These are phyloP conservation scores for Protonibea diacanthus DNA, from an alignment of 2,797 vertebrate genomes.

Conservation along the genomic window DNA sequence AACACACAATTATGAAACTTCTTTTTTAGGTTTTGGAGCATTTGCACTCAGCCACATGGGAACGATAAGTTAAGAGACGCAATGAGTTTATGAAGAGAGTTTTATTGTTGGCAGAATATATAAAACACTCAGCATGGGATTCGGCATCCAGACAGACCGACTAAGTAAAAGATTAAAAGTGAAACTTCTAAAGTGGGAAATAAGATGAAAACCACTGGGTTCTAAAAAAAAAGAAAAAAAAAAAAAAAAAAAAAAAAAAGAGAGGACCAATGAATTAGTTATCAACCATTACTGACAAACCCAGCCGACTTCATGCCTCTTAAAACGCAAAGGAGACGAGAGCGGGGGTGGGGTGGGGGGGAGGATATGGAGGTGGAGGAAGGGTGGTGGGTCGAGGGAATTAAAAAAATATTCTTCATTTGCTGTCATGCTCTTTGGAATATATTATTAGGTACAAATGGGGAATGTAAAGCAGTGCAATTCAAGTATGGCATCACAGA, in stretches of 20 bases:
- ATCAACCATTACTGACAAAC: slow-evolving; percentile 84
- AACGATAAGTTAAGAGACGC: slow-evolving; percentile 51
- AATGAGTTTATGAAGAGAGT: slow-evolving; percentile 54
- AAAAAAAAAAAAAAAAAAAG: slow-evolving; percentile 69
- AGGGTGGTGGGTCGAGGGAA: slow-evolving; percentile 43
- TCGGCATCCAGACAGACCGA: slow-evolving; percentile 62
- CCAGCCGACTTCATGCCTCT: slow-evolving; percentile 72
- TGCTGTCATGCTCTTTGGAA: slow-evolving; percentile 68
- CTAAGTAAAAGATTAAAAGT: slow-evolving; percentile 78
- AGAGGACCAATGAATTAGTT: slow-evolving; percentile 81
- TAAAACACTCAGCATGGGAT: slow-evolving; percentile 59
- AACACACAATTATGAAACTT: slow-evolving; percentile 39
- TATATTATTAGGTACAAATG: slow-evolving; percentile 72
- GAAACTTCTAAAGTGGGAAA: slow-evolving; percentile 78
- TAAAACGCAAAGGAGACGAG: slow-evolving; percentile 67
- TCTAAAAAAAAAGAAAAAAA: slow-evolving; percentile 75
- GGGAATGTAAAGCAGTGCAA: slow-evolving; percentile 53
- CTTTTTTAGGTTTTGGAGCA: slow-evolving; percentile 14
- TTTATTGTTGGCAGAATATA: slow-evolving; percentile 63
- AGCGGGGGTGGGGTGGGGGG: neutral
- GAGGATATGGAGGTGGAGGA: neutral
- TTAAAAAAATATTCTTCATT: slow-evolving; percentile 53
- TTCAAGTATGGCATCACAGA: slow-evolving; percentile 44
- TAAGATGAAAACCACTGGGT: slow-evolving; percentile 77
- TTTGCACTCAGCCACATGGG: slow-evolving; percentile 46